These are phyloP conservation scores for Cyphomyrus plagiostoma DNA, from an alignment of 2,113 vertebrate genomes.

Conservation along the genomic window DNA sequence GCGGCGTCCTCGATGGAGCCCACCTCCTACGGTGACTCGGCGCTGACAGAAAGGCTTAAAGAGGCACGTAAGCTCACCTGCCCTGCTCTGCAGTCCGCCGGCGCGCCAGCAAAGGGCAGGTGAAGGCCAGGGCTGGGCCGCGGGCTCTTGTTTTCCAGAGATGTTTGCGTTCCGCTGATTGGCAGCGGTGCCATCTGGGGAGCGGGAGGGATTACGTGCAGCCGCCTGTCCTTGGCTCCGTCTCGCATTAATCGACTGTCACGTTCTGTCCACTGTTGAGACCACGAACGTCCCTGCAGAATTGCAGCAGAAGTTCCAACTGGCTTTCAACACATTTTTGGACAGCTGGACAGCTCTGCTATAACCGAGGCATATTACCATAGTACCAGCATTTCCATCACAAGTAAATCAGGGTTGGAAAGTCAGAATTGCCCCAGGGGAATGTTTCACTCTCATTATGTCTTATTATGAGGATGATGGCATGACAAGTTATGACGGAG, in stretches of 20 bases:
- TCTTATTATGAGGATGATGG: constrained; percentile 1
- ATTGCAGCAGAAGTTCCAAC: not conserved
- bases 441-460: not conserved
- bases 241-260: not conserved
- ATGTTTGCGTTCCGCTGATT: not conserved
- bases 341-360: not conserved
- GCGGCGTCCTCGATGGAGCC: not conserved
- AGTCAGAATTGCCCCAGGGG: not conserved
- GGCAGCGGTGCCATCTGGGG: not conserved
- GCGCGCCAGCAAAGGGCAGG: not conserved
- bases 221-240: not conserved
- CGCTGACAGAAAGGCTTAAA: not conserved
- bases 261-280: not conserved
- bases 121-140: not conserved
- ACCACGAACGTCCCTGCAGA: not conserved
- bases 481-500: not conserved
- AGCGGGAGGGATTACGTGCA: not conserved
- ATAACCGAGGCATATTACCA: not conserved
- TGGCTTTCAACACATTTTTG: not conserved
- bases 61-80: not conserved
- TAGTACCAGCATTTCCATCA: not conserved
- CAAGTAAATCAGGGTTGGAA: not conserved
- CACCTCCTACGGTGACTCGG: not conserved
- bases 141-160: not conserved
- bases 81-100: not conserved